Conservation (phyloP, 2,888 invertebrate species). For the Balanococcus diminutus region DNA sequence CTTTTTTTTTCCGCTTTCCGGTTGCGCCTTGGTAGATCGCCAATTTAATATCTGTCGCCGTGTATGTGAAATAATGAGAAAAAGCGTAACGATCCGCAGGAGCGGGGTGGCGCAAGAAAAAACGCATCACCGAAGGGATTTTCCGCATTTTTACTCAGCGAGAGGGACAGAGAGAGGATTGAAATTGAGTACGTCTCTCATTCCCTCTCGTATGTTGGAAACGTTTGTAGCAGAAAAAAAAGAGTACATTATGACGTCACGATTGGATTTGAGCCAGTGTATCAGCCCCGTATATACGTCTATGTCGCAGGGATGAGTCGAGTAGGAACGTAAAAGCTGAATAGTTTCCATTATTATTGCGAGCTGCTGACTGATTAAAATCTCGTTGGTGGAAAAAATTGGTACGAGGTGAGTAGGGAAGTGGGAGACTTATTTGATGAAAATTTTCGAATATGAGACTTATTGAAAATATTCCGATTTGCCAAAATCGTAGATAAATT, state of each 20-base stretch:
- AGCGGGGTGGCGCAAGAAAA: not conserved
- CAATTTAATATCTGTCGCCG: slow-evolving; percentile 37
- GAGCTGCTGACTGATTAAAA: not conserved
- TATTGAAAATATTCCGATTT: too few relatives aligned
- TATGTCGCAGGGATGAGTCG: too few relatives aligned
- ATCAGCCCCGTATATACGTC: not conserved
- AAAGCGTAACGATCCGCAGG: not conserved
- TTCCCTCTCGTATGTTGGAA: not conserved
- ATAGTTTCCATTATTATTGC: not conserved
- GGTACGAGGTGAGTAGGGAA: too few relatives aligned
- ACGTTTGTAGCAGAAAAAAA: not conserved
- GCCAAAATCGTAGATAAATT: too few relatives aligned
- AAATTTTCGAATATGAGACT: too few relatives aligned
- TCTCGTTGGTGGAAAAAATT: not conserved
- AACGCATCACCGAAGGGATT: slow-evolving; percentile 40
- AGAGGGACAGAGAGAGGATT: too few relatives aligned
- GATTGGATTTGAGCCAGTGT: slow-evolving; percentile 4
- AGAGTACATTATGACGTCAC: not conserved
- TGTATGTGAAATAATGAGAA: slow-evolving; percentile 38
- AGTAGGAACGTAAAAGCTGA: not conserved
- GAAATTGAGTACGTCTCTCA: slow-evolving; percentile 6
- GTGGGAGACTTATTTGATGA: too few relatives aligned
- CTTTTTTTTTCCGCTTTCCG: not conserved
- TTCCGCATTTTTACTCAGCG: slow-evolving; percentile 28
- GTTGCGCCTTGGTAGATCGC: slow-evolving; percentile 13